phyloP scores from a whole-genome alignment of 1,140 invertebrate genomes.

The Scaptomyza hsui region DNA sequence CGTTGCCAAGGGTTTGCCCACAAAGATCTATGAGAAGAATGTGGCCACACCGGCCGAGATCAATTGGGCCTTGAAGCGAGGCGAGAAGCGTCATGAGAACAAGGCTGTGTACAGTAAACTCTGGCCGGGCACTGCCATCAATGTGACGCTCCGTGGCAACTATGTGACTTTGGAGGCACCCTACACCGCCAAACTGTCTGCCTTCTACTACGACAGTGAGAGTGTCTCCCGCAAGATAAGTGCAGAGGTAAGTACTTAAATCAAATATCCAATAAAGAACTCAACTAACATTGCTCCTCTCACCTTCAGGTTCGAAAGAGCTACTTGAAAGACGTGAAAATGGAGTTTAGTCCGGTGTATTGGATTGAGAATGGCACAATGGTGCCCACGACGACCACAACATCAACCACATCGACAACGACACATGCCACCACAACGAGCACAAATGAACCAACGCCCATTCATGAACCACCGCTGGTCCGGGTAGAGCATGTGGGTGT shows the following conservation, averaged over 20 bases:
- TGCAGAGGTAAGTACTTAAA: slow-evolving; percentile 56
- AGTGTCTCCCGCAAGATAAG: slow-evolving; percentile 76
- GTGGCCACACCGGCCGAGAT: slow-evolving; percentile 86
- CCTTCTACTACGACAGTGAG: slow-evolving; percentile 87
- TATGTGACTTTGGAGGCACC: slow-evolving; percentile 89
- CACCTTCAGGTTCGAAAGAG: slow-evolving; percentile 86
- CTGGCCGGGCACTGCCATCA: slow-evolving; percentile 90
- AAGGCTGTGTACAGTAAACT: slow-evolving; percentile 76
- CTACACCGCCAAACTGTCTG: slow-evolving; percentile 88
- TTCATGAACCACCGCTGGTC: slow-evolving; percentile 83
- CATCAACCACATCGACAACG: slow-evolving; percentile 89
- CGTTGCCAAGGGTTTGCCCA: slow-evolving; percentile 89
- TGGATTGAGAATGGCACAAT: slow-evolving; percentile 89
- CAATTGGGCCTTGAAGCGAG: slow-evolving; percentile 88
- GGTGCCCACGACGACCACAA: slow-evolving; percentile 90
- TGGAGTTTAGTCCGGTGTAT: slow-evolving; percentile 89
- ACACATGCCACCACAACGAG: slow-evolving; percentile 86
- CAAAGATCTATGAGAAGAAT: slow-evolving; percentile 87
- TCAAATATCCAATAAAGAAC: too few species aligned
- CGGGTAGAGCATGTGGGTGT: slow-evolving; percentile 65
- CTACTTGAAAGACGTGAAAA: slow-evolving; percentile 87
- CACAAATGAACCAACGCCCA: slow-evolving; percentile 83
- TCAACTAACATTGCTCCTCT: too few species aligned
- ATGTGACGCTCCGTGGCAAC: slow-evolving; percentile 90
- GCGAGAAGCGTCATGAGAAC: slow-evolving; percentile 85